phyloP scores from a whole-genome alignment of 2,113 vertebrate species.

The mouse (Mus musculus) region GRCm39 chr9:28258501-28259000 shows the following conservation, averaged over 20 bases:
- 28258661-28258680: background rate
- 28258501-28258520: background rate
- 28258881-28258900: background rate
- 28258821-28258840: background rate
- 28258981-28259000: background rate
- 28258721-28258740: background rate
- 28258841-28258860: background rate
- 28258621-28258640: background rate
- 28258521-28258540: background rate
- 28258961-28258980: background rate
- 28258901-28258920: background rate
- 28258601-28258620: background rate
- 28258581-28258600: background rate
- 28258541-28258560: constrained; percentile 22
- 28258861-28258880: background rate
- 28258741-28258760: background rate
- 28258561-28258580: background rate
- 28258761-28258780: background rate
- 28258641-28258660: background rate
- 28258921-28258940: background rate
- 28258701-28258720: background rate
- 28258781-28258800: background rate
- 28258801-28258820: background rate
- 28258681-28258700: background rate
- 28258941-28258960: background rate